A percentile compares a stretch with the other conserved stretches of the same genome.
These are phyloP conservation scores for Ephialtes manifestator DNA, from an alignment of 2,888 invertebrate genomes.

Conservation along the genomic window DNA sequence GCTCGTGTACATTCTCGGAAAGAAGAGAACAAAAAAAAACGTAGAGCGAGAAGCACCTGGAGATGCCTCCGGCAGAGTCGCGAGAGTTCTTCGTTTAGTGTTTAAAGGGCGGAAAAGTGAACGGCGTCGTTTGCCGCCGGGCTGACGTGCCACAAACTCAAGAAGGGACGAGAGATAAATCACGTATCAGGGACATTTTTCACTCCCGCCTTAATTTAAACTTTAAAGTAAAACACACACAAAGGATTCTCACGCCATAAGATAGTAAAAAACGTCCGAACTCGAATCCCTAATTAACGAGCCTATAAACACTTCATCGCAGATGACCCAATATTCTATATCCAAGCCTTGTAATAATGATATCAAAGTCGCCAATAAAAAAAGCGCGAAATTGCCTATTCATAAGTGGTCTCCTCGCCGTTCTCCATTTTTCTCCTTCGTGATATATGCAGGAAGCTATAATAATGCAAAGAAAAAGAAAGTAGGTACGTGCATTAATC, in stretches of 20 bases:
- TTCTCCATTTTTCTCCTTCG: not conserved
- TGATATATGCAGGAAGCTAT: constrained; percentile 19
- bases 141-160: constrained; percentile 10
- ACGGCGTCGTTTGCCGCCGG: constrained; percentile 20
- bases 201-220: constrained; percentile 26
- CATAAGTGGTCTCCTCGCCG: constrained; percentile 23
- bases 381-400: constrained; percentile 33
- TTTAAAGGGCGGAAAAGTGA: constrained; percentile 62
- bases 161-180: constrained; percentile 63
- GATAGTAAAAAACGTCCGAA: constrained; percentile 28
- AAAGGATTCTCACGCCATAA: not conserved
- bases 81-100: constrained; percentile 38
- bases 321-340: not conserved
- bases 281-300: constrained; percentile 19
- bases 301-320: not conserved
- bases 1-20: not conserved
- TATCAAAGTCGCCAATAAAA: constrained; percentile 10
- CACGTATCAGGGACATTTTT: constrained; percentile 63
- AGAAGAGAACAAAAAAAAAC: not conserved
- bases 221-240: constrained; percentile 14
- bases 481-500: constrained; percentile 36
- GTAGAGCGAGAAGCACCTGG: not conserved
- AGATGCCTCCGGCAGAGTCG: not conserved
- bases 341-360: not conserved
- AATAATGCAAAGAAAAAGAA: constrained; percentile 1